A percentile compares a stretch with the other conserved stretches of the same genome.
These are phyloP conservation scores for Pitta sordida DNA, from an alignment of 2,113 vertebrate genomes.

Conservation along the genomic window DNA sequence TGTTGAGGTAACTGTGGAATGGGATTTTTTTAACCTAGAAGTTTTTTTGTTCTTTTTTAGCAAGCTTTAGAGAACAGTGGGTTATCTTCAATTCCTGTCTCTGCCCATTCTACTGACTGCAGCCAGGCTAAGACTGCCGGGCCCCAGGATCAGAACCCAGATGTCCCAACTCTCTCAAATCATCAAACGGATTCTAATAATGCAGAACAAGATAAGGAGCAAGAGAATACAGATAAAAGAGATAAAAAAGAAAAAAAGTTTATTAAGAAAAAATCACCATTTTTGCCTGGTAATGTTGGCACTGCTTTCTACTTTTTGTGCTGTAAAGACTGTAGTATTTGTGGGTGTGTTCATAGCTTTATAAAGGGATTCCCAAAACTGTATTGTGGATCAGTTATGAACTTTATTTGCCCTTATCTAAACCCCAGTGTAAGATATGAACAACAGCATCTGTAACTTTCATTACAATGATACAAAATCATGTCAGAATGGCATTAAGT, in stretches of 20 bases:
- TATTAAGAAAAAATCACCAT: conserved; percentile 89
- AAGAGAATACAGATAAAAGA: conserved; percentile 75
- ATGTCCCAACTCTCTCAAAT: conserved; percentile 13
- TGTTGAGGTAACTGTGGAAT: background rate
- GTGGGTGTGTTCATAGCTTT: background rate
- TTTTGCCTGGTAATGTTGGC: conserved; percentile 85
- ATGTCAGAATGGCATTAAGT: background rate
- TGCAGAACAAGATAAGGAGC: conserved; percentile 72
- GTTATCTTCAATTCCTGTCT: conserved; percentile 87
- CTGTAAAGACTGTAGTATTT: background rate
- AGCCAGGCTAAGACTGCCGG: conserved; percentile 61
- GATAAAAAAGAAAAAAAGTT: conserved; percentile 87
- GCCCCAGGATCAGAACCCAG: conserved; percentile 62
- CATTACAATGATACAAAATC: background rate
- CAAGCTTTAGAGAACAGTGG: conserved; percentile 99
- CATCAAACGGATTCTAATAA: conserved; percentile 63
- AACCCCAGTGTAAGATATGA: background rate
- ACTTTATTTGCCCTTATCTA: background rate
- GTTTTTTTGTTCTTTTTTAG: conserved; percentile 68
- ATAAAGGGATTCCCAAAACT: background rate
- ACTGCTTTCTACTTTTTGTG: background rate
- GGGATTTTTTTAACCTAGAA: conserved; percentile 46
- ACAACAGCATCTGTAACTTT: background rate
- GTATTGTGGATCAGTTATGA: background rate
- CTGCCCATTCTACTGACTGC: conserved; percentile 77